Evolutionary conservation across 2,797 vertebrate species (phyloP), one percentile per base, ranked within the genome.

Genomic region (Tenualosa thibaudeaui): DNA sequence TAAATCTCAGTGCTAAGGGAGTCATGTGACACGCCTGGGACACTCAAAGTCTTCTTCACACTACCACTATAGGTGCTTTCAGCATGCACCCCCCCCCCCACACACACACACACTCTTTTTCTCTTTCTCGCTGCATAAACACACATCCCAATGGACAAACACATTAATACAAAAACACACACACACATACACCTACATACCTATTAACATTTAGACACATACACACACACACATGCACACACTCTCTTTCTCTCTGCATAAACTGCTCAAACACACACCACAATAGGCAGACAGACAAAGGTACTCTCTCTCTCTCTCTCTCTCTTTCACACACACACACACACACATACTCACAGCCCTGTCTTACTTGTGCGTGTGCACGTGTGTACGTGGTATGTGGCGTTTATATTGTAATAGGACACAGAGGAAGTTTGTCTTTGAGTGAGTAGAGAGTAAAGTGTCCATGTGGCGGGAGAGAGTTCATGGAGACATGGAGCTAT

Each of bases 11-110:
- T 13, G 1, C 65, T 24, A 13, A 4, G 31, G 65, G 65, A 71
- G 26, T 71, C 65, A 71, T 0, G 26, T 71, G 31, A 31, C 65
- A 68, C 26, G 50, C 62, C 60, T 43, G 56, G 12, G 60, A 51
- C 65, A 58, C 82, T 81, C 75, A 78, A 78, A 85, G 81, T n/a
- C 51, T 62, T 81, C 49, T 85, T 83, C 53, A 81, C 82, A 43
- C 3, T n/a, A 53, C 82, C 26, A 58, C 43, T 81, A 46, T 53
- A 83, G 75, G 68, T 40, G 40, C 71, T 83, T 54, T 60, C 49
- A 53, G 15, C 49, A 40, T 17, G 26, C 54, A 58, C n/a, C n/a
- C n/a, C n/a, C n/a, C n/a, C n/a, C 31, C 31, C 46, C 1, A 37
- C 65, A 68, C 65, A 68, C 9, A 31, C 24, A 68, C 65, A 68